Evolutionary conservation across 2,797 vertebrate species (phyloP).

Genomic region (Urosaurus nigricauda): DNA sequence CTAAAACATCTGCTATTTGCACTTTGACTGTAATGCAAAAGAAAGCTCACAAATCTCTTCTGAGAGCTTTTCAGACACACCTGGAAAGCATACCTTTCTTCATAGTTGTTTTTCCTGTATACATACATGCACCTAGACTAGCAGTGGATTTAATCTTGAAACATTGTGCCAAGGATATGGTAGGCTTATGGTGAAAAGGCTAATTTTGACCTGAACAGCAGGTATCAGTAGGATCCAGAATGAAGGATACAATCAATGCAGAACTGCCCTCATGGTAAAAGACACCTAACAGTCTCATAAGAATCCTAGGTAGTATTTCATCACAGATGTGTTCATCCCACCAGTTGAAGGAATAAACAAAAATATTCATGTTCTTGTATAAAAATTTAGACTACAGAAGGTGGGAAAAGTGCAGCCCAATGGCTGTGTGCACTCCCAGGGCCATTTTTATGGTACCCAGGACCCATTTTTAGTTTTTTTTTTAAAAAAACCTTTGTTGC

Average conservation of each 20-base stretch:
- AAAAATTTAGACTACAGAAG: background rate
- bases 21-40: background rate
- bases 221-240: background rate
- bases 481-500: too few relatives aligned
- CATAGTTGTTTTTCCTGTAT: background rate
- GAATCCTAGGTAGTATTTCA: background rate
- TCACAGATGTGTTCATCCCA: background rate
- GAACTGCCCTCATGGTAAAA: background rate
- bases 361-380: background rate
- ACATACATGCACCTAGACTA: background rate
- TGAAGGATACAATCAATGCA: background rate
- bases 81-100: background rate
- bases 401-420: too few relatives aligned
- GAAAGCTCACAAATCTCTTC: background rate
- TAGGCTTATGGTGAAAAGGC: background rate
- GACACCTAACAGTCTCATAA: background rate
- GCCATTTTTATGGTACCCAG: too few relatives aligned
- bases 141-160: background rate
- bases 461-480: too few relatives aligned
- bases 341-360: background rate
- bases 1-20: background rate
- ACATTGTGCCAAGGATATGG: background rate
- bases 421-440: too few relatives aligned
- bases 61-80: background rate
- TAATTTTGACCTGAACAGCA: background rate